phyloP scores from a whole-genome alignment of 2,113 vertebrate genomes.

The Oncorhynchus mykiss region DNA sequence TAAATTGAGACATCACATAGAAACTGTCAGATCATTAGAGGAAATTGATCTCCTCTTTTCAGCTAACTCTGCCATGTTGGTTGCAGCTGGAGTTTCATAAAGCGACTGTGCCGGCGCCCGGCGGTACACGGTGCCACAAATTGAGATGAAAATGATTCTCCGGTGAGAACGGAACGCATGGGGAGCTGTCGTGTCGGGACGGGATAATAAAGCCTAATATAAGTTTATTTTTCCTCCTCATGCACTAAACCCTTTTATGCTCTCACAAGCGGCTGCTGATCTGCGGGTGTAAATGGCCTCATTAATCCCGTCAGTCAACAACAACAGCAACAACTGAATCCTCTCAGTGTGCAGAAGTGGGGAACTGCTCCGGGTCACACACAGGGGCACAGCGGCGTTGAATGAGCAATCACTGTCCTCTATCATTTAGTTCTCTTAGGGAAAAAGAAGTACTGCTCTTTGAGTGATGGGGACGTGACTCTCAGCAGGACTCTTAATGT shows the following conservation, averaged over 20 bases:
- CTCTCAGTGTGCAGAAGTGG: conserved; percentile 22
- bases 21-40: conserved; percentile 35
- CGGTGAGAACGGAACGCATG: conserved; percentile 21
- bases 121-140: conserved; percentile 28
- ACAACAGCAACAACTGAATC: conserved; percentile 40
- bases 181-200: conserved; percentile 34
- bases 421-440: conserved; percentile 14
- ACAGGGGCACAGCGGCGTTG: conserved; percentile 22
- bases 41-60: conserved; percentile 39
- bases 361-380: conserved; percentile 26
- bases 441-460: conserved; percentile 8
- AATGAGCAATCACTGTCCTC: conserved; percentile 48
- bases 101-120: conserved; percentile 15
- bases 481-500: conserved; percentile 42
- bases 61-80: conserved; percentile 23
- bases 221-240: conserved; percentile 35
- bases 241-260: conserved; percentile 50
- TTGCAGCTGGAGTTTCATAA: conserved; percentile 52
- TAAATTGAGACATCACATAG: conserved; percentile 41
- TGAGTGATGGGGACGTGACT: conserved; percentile 33
- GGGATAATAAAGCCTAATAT: conserved; percentile 55
- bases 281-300: conserved; percentile 38
- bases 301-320: conserved; percentile 49
- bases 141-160: conserved; percentile 46
- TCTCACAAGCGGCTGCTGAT: conserved; percentile 56